Base-by-base conservation (phyloP, 2,113 vertebrate species). In the Pterocles orientalis region DNA sequence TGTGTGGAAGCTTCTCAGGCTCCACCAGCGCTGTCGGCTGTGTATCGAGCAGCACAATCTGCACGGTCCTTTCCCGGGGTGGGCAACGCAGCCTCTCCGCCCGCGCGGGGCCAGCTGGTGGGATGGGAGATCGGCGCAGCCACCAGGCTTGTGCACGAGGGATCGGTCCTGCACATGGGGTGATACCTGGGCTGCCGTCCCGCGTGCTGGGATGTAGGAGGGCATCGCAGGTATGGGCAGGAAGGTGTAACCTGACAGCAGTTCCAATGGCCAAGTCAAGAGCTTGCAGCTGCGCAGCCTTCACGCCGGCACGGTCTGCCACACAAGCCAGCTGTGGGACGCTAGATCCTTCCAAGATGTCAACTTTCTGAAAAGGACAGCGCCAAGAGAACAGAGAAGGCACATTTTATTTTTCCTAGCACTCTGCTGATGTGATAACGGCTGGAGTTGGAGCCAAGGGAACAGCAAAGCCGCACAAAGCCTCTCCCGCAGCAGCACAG, bases 131-230 rank as follows among this genome's bases (percentile, higher is more conserved):
- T 50, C 7, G 4, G 36, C 3, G n/a, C 57, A 58, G 53, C 41
- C 0, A 12, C 31, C 0, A 4, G 48, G 58, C n/a, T 77, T 7
- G 21, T 24, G 31, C 41, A 2, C 18, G 2, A 4, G 2, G 33
- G 61, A 14, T 70, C 43, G 33, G 20, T 39, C 36, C 80, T 14
- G 39, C 24, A 11, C 24, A 45, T 25, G 60, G 28, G 65, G 13
- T 19, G 41, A 20, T 0, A 1, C 19, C 31, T 82, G 43, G 62
- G 78, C 72, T 80, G 71, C 76, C 61, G 45, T 15, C 39, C 60
- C 24, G 0, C 2, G 50, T 17, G 76, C 65, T 54, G 81, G 69
- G 34, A 56, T 45, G 14, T 3, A 8, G 45, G 56, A 28, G 45
- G 76, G 56, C 56, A 33, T 25, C 0, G 0, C 9, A 34, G 81